Conservation (phyloP, 1,140 invertebrate species). For the Drosophila burlai region DNA sequence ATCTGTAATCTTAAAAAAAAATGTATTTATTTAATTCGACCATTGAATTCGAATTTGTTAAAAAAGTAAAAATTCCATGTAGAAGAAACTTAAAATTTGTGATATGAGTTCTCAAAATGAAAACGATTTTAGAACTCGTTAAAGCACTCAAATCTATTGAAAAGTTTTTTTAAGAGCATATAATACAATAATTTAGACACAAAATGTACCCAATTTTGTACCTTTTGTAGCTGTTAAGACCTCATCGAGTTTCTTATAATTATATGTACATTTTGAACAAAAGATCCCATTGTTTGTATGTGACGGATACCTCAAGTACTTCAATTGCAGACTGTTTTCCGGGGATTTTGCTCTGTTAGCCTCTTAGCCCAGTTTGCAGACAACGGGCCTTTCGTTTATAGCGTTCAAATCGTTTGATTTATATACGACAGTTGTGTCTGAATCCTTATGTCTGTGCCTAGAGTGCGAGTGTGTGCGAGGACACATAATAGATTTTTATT, state of each 20-base stretch:
- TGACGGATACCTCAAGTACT: neutral
- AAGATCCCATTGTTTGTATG: constrained; percentile 1
- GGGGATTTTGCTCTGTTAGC: constrained; percentile 25
- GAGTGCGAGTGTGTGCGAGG: constrained; percentile 26
- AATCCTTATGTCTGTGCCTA: constrained; percentile 1
- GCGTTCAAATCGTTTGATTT: constrained; percentile 60
- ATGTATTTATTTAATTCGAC: no score
- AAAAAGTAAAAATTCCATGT: no score
- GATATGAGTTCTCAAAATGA: neutral
- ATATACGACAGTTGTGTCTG: constrained; percentile 51
- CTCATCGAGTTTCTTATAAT: neutral
- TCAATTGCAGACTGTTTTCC: constrained; percentile 12
- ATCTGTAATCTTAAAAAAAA: no score
- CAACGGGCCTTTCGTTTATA: constrained; percentile 22
- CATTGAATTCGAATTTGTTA: no score
- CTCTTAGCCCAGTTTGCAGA: constrained; percentile 48
- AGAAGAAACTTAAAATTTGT: neutral
- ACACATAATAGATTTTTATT: constrained; percentile 78
- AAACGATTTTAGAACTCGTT: neutral
- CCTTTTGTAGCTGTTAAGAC: neutral
- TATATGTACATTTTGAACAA: neutral
- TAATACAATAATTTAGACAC: neutral
- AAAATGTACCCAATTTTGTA: neutral
- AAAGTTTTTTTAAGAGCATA: neutral
- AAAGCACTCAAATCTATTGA: neutral